These are phyloP conservation scores for Cyclopterus lumpus DNA, from an alignment of 2,797 vertebrate species.

Conservation along the genomic window DNA sequence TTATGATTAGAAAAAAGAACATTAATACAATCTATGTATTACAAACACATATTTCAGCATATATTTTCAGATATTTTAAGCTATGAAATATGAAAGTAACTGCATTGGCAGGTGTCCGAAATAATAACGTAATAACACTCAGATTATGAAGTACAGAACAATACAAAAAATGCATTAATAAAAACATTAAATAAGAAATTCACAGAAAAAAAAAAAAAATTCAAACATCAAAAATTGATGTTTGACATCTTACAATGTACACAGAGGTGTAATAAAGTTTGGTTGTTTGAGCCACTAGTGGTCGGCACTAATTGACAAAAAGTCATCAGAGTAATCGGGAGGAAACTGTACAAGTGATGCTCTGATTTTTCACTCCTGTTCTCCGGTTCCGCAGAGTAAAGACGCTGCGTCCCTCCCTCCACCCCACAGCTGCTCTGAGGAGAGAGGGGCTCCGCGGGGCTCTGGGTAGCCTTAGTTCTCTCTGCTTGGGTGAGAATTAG, in stretches of 20 bases:
- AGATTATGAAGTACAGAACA: neutral
- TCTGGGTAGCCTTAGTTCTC: slow-evolving; percentile 70
- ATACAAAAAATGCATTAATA: neutral
- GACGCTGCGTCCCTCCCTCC: slow-evolving; percentile 47
- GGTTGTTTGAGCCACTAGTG: neutral
- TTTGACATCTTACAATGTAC: neutral
- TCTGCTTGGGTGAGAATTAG: slow-evolving; percentile 83
- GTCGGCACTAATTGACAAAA: slow-evolving; percentile 24
- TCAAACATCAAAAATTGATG: neutral
- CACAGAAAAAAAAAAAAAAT: neutral
- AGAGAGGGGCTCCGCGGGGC: slow-evolving; percentile 64
- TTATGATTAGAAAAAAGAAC: neutral
- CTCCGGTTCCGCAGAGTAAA: slow-evolving; percentile 34
- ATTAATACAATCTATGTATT: neutral
- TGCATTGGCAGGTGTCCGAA: neutral
- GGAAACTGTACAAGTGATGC: slow-evolving; percentile 22
- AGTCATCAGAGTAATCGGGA: slow-evolving; percentile 5
- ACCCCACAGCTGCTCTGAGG: slow-evolving; percentile 77
- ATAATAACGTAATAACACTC: neutral
- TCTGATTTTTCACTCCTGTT: slow-evolving; percentile 42
- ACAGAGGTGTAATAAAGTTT: neutral
- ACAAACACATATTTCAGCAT: neutral
- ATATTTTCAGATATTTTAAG: too few relatives aligned
- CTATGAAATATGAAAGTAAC: neutral
- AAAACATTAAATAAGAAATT: neutral